A percentile compares a stretch with the other conserved stretches of the same genome.
These are phyloP conservation scores for Apodemia hepburni DNA, from an alignment of 2,888 invertebrate genomes.

Conservation along the genomic window DNA sequence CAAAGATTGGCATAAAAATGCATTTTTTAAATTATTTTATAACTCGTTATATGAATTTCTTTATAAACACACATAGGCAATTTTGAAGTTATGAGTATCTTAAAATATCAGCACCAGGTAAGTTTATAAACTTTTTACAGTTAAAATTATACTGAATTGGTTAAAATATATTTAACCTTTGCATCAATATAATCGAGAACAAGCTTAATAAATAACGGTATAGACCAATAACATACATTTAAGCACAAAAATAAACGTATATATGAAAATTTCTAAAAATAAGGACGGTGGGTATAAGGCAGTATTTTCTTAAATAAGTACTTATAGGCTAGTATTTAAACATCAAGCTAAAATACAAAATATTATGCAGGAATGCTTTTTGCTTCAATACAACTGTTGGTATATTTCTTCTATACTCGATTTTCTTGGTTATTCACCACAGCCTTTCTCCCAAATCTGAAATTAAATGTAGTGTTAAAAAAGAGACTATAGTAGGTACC, in stretches of 20 bases:
- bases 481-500: neutral
- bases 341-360: slow-evolving; percentile 7
- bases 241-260: neutral
- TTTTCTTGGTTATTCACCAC: slow-evolving; percentile 32
- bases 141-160: neutral
- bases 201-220: neutral
- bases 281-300: slow-evolving; percentile 16
- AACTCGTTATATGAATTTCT: too few species aligned
- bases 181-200: neutral
- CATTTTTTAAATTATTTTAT: too few species aligned
- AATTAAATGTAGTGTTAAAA: slow-evolving; percentile 24
- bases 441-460: slow-evolving; percentile 40
- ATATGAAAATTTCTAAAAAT: slow-evolving; percentile 2
- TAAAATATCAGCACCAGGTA: too few species aligned
- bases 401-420: slow-evolving; percentile 6
- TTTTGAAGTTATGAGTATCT: too few species aligned
- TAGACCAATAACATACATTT: slow-evolving; percentile 2
- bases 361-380: slow-evolving; percentile 31
- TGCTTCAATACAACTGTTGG: slow-evolving; percentile 16
- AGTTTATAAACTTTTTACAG: too few species aligned
- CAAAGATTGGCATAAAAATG: too few species aligned
- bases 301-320: slow-evolving; percentile 15
- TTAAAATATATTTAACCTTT: neutral
- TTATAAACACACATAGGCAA: too few species aligned
- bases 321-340: neutral